Evolutionary conservation across 2,113 vertebrate species (phyloP), one percentile per base, ranked within the genome.

Genomic region (Microcebus tavaratra): DNA sequence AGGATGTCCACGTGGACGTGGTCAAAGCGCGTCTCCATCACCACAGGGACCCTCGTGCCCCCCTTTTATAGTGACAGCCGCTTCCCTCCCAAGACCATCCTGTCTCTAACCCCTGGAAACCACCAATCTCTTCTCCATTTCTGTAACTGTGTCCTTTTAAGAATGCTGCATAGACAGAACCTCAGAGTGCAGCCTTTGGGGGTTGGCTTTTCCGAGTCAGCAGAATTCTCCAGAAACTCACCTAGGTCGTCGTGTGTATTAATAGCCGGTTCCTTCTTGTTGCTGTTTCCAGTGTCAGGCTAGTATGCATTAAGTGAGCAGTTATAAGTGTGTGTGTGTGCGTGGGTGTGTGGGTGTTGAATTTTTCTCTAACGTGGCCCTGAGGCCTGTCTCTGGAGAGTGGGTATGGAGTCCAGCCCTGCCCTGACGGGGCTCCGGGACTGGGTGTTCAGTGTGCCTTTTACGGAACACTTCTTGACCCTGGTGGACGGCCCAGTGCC

Each of bases 1-100:
- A 13, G 11, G 31, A 59, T 3, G 6, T 7, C 11, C 17, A 27
- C 8, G 3, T 2, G 1, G 36, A 25, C 1, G 12, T 21, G 34
- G 48, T 14, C 42, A 17, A 53, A 34, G 25, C 25, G 6, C 5
- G 0, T n/a, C 9, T 48, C 11, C 1, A 1, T 20, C 36, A 13
- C 65, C 27, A 8, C 13, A 12, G 25, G 55, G 55, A 18, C 57
- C 53, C 45, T n/a, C 73, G 13, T 12, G 59, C 2, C 31, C 27
- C 45, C 73, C 36, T 45, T n/a, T 6, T 6, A 17, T 0, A 15
- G 59, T 17, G 21, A 17, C 9, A 1, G 20, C 5, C 4, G 6
- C 36, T 67, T 57, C 48, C 82, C 48, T 57, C 29, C 29, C 14
- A 23, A 0, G 2, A 34, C 45, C 4, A n/a, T 4, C 20, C 42